Conservation (phyloP, 2,797 vertebrate species). For the Lepilemur ruficaudatus region DNA sequence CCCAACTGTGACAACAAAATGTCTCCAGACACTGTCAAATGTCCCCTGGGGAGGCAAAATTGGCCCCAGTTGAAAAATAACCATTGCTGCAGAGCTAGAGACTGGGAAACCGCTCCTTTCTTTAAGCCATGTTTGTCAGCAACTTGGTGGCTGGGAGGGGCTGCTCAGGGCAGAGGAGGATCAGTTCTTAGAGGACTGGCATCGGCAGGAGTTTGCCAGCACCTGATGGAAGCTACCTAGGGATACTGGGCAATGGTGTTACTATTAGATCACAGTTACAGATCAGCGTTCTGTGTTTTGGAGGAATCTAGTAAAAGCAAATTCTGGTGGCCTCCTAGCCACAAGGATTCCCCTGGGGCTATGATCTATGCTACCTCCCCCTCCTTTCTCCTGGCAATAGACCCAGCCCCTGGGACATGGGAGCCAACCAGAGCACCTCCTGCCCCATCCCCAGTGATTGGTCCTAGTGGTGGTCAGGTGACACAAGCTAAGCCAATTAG, state of each 20-base stretch:
- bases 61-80: not conserved
- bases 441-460: not conserved
- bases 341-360: not conserved
- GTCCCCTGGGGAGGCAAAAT: not conserved
- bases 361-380: not conserved
- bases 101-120: not conserved
- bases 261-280: not conserved
- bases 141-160: not conserved
- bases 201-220: not conserved
- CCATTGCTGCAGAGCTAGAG: not conserved
- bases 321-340: not conserved
- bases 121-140: too few relatives aligned
- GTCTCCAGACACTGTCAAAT: not conserved
- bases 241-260: not conserved
- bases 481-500: not conserved
- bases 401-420: not conserved
- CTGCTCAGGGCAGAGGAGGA: not conserved
- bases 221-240: not conserved
- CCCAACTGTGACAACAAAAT: not conserved
- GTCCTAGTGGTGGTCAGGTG: not conserved
- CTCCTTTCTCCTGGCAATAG: not conserved
- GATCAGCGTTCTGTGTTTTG: not conserved
- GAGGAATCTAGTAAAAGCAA: not conserved
- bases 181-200: not conserved
- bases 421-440: not conserved